These are phyloP conservation scores for Epirrhoe tristata DNA, from an alignment of 2,888 invertebrate species.

Conservation along the genomic window DNA sequence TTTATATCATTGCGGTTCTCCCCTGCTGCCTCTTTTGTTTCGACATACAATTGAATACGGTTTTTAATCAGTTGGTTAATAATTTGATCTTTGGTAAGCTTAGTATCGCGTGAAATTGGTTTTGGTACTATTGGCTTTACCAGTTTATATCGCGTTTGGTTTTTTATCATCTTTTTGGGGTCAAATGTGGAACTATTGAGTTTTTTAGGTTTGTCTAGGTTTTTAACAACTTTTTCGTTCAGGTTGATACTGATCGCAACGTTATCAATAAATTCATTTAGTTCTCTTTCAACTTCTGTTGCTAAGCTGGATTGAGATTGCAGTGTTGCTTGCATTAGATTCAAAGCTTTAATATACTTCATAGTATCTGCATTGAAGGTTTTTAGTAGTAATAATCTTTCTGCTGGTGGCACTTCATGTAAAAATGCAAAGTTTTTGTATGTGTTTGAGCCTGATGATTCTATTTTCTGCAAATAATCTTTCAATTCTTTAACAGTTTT, in stretches of 20 bases:
- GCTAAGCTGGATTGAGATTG: conserved; percentile 46
- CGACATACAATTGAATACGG: conserved; percentile 61
- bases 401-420: conserved; percentile 55
- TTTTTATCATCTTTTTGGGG: conserved; percentile 6
- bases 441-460: conserved; percentile 52
- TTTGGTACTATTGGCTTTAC: not conserved
- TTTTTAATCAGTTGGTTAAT: conserved; percentile 71
- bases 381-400: conserved; percentile 63
- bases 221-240: conserved; percentile 54
- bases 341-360: conserved; percentile 54
- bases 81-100: conserved; percentile 65
- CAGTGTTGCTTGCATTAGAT: conserved; percentile 53
- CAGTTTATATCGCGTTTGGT: conserved; percentile 14
- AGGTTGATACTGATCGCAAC: conserved; percentile 56
- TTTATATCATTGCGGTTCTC: conserved; percentile 56
- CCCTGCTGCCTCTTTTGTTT: conserved; percentile 55
- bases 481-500: conserved; percentile 61
- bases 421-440: conserved; percentile 62
- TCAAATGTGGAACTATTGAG: not conserved
- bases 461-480: conserved; percentile 56
- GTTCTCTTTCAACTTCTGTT: conserved; percentile 50
- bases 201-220: conserved; percentile 44
- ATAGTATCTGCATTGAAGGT: conserved; percentile 59
- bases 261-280: conserved; percentile 60
- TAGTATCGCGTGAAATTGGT: conserved; percentile 39